phyloP scores from a whole-genome alignment of 1,140 invertebrate species.

The Lutraria rhynchaena region DNA sequence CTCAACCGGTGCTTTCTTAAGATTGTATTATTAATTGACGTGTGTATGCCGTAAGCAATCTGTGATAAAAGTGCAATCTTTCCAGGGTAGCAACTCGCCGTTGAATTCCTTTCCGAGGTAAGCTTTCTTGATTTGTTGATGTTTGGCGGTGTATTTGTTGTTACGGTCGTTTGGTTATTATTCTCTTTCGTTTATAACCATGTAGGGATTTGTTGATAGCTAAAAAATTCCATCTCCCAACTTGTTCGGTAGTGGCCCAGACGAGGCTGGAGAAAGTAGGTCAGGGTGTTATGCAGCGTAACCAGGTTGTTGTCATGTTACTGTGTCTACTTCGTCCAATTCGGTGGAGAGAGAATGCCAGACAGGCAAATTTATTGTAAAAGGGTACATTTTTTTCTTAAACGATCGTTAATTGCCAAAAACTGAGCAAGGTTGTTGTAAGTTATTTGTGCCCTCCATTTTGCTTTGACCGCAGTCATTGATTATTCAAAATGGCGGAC shows the following conservation, averaged over 20 bases:
- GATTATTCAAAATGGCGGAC: conserved; percentile 55
- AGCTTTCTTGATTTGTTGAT: background rate
- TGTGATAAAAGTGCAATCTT: conserved; percentile 60
- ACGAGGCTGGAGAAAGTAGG: conserved; percentile 50
- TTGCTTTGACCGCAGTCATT: conserved; percentile 33
- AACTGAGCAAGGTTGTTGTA: conserved; percentile 9
- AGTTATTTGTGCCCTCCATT: conserved; percentile 29
- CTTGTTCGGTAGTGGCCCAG: background rate
- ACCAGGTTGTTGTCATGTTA: background rate
- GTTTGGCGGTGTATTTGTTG: too few relatives aligned
- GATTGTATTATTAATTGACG: conserved; percentile 51
- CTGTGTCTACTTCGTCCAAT: too few relatives aligned
- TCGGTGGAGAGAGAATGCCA: too few relatives aligned
- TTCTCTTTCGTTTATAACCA: too few relatives aligned
- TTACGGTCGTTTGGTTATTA: background rate
- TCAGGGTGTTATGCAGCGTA: conserved; percentile 16
- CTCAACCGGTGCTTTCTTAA: conserved; percentile 57
- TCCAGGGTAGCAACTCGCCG: conserved; percentile 58
- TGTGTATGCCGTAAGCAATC: conserved; percentile 49
- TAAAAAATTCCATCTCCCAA: background rate
- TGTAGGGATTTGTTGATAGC: too few relatives aligned
- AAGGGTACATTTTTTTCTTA: too few relatives aligned
- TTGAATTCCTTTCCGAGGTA: conserved; percentile 59
- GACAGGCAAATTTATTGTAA: too few relatives aligned
- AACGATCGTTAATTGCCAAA: background rate